Conservation (phyloP, 1,140 invertebrate species). For the Centruroides sculpturatus region DNA sequence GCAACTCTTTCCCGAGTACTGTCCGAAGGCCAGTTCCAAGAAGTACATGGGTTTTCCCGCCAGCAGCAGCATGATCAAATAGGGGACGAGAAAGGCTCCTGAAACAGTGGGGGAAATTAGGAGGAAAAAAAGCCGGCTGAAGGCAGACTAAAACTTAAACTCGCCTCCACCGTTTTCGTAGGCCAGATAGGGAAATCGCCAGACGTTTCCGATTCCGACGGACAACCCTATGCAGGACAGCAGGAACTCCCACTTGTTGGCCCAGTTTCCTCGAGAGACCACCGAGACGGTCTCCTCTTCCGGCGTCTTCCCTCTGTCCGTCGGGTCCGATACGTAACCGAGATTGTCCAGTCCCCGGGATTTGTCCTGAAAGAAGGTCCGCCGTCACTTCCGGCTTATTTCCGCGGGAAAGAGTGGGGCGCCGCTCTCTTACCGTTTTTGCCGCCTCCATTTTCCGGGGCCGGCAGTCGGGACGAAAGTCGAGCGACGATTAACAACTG, state of each 20-base stretch:
- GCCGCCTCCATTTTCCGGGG: too few species aligned
- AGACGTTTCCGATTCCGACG: slow-evolving; percentile 36
- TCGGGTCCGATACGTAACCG: too few species aligned
- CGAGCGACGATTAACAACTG: too few species aligned
- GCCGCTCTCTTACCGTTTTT: too few species aligned
- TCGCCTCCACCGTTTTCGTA: slow-evolving; percentile 28
- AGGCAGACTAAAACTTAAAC: background rate
- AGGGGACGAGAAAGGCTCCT: slow-evolving; percentile 67
- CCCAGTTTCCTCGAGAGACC: slow-evolving; percentile 20
- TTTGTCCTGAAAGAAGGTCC: too few species aligned
- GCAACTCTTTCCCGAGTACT: slow-evolving; percentile 36
- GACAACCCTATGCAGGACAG: slow-evolving; percentile 36
- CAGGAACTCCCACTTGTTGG: slow-evolving; percentile 25
- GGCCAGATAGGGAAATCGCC: slow-evolving; percentile 35
- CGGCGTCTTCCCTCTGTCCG: too few species aligned
- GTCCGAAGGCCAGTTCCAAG: slow-evolving; percentile 39
- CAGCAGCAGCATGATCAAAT: slow-evolving; percentile 54
- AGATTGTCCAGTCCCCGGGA: too few species aligned
- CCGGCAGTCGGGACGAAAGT: too few species aligned
- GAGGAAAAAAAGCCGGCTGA: background rate
- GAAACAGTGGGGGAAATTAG: slow-evolving; percentile 18
- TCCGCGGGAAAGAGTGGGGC: too few species aligned
- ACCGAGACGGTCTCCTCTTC: background rate
- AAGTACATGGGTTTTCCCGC: slow-evolving; percentile 65
- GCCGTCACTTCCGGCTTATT: too few species aligned